Evolutionary conservation across 2,113 vertebrate genomes (phyloP).

Genomic region (Grallaria varia): DNA sequence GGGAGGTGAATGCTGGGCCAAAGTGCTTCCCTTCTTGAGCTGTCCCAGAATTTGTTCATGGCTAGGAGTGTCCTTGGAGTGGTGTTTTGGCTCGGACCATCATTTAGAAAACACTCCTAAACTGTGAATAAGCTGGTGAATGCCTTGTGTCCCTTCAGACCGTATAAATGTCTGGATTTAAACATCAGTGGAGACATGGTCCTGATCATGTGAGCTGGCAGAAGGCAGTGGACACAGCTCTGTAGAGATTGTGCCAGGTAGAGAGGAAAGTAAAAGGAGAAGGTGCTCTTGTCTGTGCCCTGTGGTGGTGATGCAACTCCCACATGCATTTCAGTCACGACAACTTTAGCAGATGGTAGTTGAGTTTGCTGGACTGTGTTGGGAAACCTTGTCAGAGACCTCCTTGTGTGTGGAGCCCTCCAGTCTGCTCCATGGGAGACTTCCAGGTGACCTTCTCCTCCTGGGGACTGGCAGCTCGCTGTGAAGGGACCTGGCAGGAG

Average conservation of each 20-base stretch:
- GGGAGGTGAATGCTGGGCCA: background rate
- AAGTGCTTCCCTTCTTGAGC: rapidly evolving
- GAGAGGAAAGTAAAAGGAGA: background rate
- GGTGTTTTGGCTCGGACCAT: background rate
- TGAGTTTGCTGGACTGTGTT: background rate
- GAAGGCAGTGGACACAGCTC: background rate
- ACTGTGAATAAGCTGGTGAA: background rate
- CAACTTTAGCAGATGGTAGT: background rate
- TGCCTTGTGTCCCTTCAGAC: background rate
- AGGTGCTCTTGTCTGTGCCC: background rate
- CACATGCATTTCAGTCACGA: background rate
- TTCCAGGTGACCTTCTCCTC: background rate
- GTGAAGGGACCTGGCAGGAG: background rate
- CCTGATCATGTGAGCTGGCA: background rate
- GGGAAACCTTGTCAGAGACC: background rate
- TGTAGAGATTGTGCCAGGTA: background rate
- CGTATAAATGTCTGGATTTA: background rate
- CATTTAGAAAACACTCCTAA: background rate
- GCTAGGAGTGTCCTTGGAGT: rapidly evolving
- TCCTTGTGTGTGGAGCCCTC: background rate
- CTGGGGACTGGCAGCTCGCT: background rate
- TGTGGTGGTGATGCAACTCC: background rate
- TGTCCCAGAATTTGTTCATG: background rate
- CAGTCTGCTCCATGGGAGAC: background rate
- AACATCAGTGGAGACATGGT: background rate